Base-by-base conservation (phyloP, 2,888 invertebrate species). In the Panzeria rudis region DNA sequence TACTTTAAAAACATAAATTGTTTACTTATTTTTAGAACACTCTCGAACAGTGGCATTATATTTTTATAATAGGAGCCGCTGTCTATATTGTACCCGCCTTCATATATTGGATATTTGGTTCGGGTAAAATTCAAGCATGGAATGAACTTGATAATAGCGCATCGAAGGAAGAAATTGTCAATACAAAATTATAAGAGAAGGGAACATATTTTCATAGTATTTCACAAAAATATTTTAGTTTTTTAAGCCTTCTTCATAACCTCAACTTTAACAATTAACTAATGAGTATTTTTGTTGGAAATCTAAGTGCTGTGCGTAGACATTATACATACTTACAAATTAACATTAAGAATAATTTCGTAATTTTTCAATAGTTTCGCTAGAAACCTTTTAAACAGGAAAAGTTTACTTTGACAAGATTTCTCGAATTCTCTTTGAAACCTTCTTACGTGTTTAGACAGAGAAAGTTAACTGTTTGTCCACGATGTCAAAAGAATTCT, bases 41-140 rank as follows among this genome's bases (percentile, higher is more conserved):
- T n/a, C 93, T 96, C 73, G 93, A 94, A 25, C 95, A 96, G 91
- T 97, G 96, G 96, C 94, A 95, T 68, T 94, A 94, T 35, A 94
- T 96, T 69, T 96, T 96, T 89, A 93, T 95, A 88, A 95, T 96
- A 38, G 96, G 96, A 0, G 95, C 96, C 0, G 93, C 93, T 0
- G 94, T 95, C 0, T 97, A 96, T 89, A 94, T 95, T 17, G 93
- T 95, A 2, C 94, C 95, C 0, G 96, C 96, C 0, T 64, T 95
- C 3, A 92, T 96, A 80, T 97, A 95, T 91, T 94, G 95, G 89
- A 77, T 95, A 2, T 95, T 96, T 85, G 96, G 96, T 7, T 95
- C 95, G 0, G 95, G 94, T 0, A 94, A 95, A 75, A 95, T 95
- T 17, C 96, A 96, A 89, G 92, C 94, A 2, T 96, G 96, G 96